These are phyloP conservation scores for Coendou prehensilis DNA, from an alignment of 2,797 vertebrate species.

Conservation along the genomic window DNA sequence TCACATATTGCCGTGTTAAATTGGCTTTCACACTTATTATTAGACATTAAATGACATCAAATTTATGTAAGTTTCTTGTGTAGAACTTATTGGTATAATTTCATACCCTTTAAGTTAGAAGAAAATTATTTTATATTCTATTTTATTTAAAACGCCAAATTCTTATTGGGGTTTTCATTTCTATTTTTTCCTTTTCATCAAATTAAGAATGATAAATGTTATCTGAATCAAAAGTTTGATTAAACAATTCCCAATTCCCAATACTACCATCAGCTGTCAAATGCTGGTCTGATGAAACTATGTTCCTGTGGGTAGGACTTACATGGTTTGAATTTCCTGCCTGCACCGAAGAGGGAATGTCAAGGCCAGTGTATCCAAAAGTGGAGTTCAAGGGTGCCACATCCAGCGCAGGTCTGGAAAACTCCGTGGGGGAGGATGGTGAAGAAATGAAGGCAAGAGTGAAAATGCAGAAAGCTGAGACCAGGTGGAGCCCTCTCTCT, in stretches of 20 bases:
- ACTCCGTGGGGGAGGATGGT: too few relatives aligned
- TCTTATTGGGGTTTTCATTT: neutral
- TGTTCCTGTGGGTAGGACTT: neutral
- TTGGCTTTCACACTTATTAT: neutral
- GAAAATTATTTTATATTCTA: neutral
- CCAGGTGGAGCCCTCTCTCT: neutral
- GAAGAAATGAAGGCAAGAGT: neutral
- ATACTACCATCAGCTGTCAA: neutral
- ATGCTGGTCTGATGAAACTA: neutral
- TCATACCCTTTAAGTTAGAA: neutral
- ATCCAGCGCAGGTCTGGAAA: neutral
- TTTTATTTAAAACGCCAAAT: neutral
- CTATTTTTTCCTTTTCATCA: neutral
- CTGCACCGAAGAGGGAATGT: neutral
- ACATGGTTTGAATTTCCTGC: neutral
- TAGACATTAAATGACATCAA: neutral
- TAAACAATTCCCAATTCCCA: neutral
- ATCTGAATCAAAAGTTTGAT: neutral
- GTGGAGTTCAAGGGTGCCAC: neutral
- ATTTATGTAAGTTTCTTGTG: neutral
- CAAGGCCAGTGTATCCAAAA: neutral
- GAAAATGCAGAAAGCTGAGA: neutral
- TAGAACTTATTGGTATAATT: neutral
- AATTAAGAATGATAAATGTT: neutral
- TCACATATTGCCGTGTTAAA: neutral